Base-by-base conservation (phyloP, 2,797 vertebrate species). In the Scolopax bukidnonensis region DNA sequence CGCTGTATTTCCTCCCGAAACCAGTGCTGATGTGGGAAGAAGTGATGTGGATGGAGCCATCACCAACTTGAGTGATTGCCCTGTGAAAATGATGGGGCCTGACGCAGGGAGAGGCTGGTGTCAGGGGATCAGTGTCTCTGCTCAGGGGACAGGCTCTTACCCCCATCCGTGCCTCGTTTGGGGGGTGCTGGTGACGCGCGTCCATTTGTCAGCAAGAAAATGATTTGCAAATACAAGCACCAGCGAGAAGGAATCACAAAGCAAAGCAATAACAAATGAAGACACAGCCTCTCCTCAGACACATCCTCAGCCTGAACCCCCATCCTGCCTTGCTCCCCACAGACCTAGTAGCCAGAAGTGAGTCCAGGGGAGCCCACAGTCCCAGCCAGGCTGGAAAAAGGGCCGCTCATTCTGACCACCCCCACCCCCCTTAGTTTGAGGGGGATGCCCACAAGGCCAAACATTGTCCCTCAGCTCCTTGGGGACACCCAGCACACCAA, bases 201-300 rank as follows among this genome's bases (percentile, higher is more conserved):
- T 27, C 68, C 73, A 70, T 86, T 91, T 91, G 81, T 89, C 81
- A 86, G 56, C 1, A 0, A 70, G 71, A 65, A 65, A 78, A 79
- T 47, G 23, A 93, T 83, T 76, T 87, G 77, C 85, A 89, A 87
- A 86, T 36, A 59, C 38, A 21, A 89, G 43, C 5, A 12, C 43
- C 45, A n/a, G 77, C 51, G 45, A 70, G 79, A 48, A 59, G 47
- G 57, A 60, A 27, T 27, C 41, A 3, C 4, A 30, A 81, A 74
- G 10, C 5, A n/a, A 50, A 61, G 80, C 1, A 4, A 56, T 50
- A 89, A 87, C 69, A 67, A 51, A 60, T 12, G 47, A 64, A 88
- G 71, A 51, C 41, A 14, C 6, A 1, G 36, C 19, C 19, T 43
- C 65, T 28, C 60, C 60, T 43, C 65, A 81, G 54, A 45, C 40